Base-by-base conservation (phyloP, 2,113 vertebrate genomes). In the Platichthys flesus region DNA sequence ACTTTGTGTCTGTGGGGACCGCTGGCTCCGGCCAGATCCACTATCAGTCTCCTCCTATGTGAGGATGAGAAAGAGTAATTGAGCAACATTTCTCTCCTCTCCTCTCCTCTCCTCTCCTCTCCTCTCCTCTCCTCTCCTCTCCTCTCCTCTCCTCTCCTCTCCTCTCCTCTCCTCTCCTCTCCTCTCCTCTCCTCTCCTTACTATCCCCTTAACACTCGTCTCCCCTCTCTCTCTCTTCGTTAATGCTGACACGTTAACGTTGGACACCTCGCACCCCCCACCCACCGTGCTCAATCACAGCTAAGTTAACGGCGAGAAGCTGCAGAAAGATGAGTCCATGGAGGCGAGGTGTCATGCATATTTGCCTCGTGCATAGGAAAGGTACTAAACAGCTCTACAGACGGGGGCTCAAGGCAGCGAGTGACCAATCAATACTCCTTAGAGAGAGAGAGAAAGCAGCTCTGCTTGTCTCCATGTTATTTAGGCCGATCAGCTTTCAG, bases 401-500 rank as follows among this genome's bases (percentile, higher is more conserved):
- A 76, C 81, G 37, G 37, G 37, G 54, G 31, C 45, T 77, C 4
- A 21, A 62, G 69, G 76, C 79, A 67, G 78, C 55, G 20, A 89
- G 68, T 45, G 52, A 78, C 54, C 49, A 68, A 91, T 91, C 92
- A 79, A 91, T 92, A 92, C 63, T 82, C 75, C 67, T 3, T 0
- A 49, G 47, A 49, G 47, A 49, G 47, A 49, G 47, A 23, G 26
- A 28, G 85, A 77, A 71, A 88, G 83, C 77, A 57, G 73, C 75
- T 84, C 23, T 68, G 58, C 26, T 74, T 71, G 74, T 87, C 67
- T 74, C 67, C 47, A 64, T 69, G 75, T 4, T 71, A 89, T 63
- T 56, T 59, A 54, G 51, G 59, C 74, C 1, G 81, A 90, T 93
- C 83, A 71, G 79, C 68, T 91, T 91, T 90, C 91, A 89, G 84